Percentiles rank a stretch among this genome's conserved stretches.
phyloP scores from a whole-genome alignment of 2,888 invertebrate species.

The Limnephilus marmoratus region DNA sequence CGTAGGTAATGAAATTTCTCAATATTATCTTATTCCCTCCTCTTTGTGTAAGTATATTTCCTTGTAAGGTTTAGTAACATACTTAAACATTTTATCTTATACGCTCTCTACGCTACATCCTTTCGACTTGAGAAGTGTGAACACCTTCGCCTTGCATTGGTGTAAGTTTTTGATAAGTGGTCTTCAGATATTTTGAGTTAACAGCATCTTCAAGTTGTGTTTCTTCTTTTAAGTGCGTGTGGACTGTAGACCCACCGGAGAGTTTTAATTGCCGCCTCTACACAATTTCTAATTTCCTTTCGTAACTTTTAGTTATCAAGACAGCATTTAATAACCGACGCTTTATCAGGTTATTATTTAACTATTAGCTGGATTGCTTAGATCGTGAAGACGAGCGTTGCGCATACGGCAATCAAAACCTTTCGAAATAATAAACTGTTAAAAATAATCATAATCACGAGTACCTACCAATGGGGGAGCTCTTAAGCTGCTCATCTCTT shows the following conservation, averaged over 20 bases:
- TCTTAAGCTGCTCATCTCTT: not conserved
- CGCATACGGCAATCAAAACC: not conserved
- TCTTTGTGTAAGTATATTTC: not conserved
- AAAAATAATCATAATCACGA: not conserved
- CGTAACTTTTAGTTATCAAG: not conserved
- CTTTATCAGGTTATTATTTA: not conserved
- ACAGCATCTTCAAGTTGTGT: not conserved
- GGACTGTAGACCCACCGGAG: not conserved
- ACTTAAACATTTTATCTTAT: not conserved
- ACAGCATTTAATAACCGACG: not conserved
- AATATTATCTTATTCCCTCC: not conserved
- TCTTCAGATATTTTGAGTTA: not conserved
- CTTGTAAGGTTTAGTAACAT: not conserved
- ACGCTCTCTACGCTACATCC: not conserved
- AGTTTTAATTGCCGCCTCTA: not conserved
- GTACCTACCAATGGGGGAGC: not conserved
- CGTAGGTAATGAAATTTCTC: not conserved
- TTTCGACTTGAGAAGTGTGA: slow-evolving; percentile 1
- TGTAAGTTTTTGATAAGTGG: not conserved
- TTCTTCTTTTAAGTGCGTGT: not conserved
- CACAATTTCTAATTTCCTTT: slow-evolving; percentile 14
- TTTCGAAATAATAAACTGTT: not conserved
- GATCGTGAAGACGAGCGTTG: not conserved
- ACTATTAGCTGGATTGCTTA: not conserved
- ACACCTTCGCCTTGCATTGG: slow-evolving; percentile 4